Base-by-base conservation (phyloP, 1,140 invertebrate genomes). In the Aethina tumida region DNA sequence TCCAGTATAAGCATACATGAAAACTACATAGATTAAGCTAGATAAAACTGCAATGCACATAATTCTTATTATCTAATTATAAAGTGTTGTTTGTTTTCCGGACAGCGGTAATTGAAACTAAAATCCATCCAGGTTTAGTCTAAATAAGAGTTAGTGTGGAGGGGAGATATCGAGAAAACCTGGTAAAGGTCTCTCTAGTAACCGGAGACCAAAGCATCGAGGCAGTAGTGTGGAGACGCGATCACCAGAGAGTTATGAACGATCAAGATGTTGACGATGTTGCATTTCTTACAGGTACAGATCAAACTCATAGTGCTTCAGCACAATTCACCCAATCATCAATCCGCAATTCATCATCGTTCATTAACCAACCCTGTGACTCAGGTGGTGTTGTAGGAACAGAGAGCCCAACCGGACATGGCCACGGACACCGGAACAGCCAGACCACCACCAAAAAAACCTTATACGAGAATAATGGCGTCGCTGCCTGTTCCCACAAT, bases 211-310 rank as follows among this genome's bases (percentile, higher is more conserved):
- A 51, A 34, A 55, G 59, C 41, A 49, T 62, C 24, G 60, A 65
- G 43, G 55, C 62, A 22, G 64, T 65, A 47, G 58, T 64, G 45
- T 67, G 63, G 63, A 51, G 60, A 42, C 53, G 60, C 16, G 51
- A 50, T 34, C 46, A 47, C 21, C 41, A 27, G 41, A 27, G 43
- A 43, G 57, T 58, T 43, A 84, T 83, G 79, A 82, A 81, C 62
- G 86, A 91, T 57, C 84, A 86, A 61, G 87, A 93, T 73, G 76
- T 92, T 51, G 88, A 91, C 62, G 87, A 93, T 70, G 86, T 89
- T 53, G 86, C 87, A 20, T 91, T 91, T 69, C 68, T 91, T 57
- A 90, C 87, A 72, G 87, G 86, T 86, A 64, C 54, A 55, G 50
- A 50, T 55, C n/a, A n/a, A n/a, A n/a, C n/a, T n/a, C 39, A 52